These are phyloP conservation scores for Columba livia DNA, from an alignment of 2,113 vertebrate genomes.

Conservation along the genomic window DNA sequence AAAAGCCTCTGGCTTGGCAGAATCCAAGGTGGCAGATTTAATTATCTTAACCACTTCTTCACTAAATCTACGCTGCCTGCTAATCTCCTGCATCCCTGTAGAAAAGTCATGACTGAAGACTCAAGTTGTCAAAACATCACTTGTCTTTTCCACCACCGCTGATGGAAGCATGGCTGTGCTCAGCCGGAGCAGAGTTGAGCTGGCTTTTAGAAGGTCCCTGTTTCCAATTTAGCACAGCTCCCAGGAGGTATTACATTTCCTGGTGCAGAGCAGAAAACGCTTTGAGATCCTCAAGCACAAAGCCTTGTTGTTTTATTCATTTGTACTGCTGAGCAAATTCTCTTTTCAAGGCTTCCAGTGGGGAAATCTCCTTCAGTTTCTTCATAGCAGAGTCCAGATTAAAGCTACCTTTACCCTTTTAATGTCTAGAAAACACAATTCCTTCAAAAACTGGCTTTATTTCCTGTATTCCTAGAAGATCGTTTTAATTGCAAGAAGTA, in stretches of 20 bases:
- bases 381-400: slow-evolving; percentile 1
- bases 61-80: background rate
- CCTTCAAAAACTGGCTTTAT: slow-evolving; percentile 13
- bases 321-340: slow-evolving; percentile 38
- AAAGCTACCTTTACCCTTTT: slow-evolving; percentile 11
- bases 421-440: slow-evolving; percentile 30
- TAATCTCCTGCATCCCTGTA: slow-evolving; percentile 17
- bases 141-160: slow-evolving; percentile 24
- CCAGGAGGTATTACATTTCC: slow-evolving; percentile 65
- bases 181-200: background rate
- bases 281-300: slow-evolving; percentile 66
- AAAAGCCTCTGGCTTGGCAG: background rate
- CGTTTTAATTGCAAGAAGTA: slow-evolving; percentile 7
- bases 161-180: slow-evolving; percentile 35
- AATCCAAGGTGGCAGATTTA: background rate
- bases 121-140: slow-evolving; percentile 55
- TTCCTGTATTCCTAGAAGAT: slow-evolving; percentile 35
- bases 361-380: slow-evolving; percentile 46
- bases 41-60: slow-evolving; percentile 22
- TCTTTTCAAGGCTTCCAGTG: slow-evolving; percentile 24
- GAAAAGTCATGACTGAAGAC: slow-evolving; percentile 49
- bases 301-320: slow-evolving; percentile 61
- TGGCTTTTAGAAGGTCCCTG: slow-evolving; percentile 49
- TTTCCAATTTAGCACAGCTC: slow-evolving; percentile 64
- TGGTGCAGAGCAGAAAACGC: slow-evolving; percentile 48